Percentiles rank a stretch among this genome's conserved stretches.
Conservation (phyloP, 2,888 invertebrate species). For the Morpho achilles region DNA sequence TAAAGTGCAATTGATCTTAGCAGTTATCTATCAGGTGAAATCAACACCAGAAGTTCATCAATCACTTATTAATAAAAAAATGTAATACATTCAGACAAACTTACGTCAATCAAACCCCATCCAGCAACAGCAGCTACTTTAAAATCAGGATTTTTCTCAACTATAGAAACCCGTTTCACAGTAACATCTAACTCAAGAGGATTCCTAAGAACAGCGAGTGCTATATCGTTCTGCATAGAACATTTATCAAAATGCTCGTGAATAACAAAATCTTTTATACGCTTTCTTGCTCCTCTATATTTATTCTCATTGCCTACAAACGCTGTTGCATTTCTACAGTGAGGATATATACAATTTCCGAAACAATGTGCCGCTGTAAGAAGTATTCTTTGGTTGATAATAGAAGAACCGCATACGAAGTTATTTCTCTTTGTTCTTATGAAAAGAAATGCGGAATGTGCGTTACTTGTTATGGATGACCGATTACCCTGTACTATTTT, state of each 20-base stretch:
- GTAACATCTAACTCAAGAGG: slow-evolving; percentile 6
- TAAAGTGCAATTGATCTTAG: too few species aligned
- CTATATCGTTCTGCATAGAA: slow-evolving; percentile 16
- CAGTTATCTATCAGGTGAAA: too few species aligned
- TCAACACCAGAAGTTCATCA: too few species aligned
- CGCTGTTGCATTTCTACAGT: not conserved
- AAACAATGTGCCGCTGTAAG: slow-evolving; percentile 44
- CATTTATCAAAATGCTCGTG: slow-evolving; percentile 10
- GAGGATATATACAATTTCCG: slow-evolving; percentile 16
- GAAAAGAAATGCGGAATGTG: slow-evolving; percentile 34
- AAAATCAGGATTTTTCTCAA: not conserved
- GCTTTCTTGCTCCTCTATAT: slow-evolving; percentile 11
- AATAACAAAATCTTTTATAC: not conserved
- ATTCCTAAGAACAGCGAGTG: slow-evolving; percentile 2
- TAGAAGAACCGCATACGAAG: slow-evolving; percentile 38
- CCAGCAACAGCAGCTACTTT: slow-evolving; percentile 16
- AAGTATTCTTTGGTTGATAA: slow-evolving; percentile 37
- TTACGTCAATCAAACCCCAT: slow-evolving; percentile 23
- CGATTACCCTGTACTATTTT: slow-evolving; percentile 28
- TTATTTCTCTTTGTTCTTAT: slow-evolving; percentile 4
- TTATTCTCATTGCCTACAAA: not conserved
- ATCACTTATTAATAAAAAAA: too few species aligned
- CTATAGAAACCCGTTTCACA: slow-evolving; percentile 13
- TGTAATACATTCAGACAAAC: not conserved
- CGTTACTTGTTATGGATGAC: slow-evolving; percentile 28